Evolutionary conservation across 2,113 vertebrate genomes (phyloP).

Genomic region (Ictalurus furcatus): DNA sequence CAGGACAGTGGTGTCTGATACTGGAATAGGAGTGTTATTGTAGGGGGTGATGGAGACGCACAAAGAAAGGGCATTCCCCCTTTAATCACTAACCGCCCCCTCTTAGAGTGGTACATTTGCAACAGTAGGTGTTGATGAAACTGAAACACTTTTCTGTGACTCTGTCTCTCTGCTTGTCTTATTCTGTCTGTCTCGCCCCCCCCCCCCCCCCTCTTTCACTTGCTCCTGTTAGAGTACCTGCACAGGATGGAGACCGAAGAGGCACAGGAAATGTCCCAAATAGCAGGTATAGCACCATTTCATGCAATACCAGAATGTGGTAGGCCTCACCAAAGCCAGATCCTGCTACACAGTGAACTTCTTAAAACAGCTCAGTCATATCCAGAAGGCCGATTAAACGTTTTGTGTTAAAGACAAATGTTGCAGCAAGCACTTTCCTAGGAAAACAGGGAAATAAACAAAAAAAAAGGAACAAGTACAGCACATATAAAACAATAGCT

Average conservation of each 20-base stretch:
- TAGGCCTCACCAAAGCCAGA: constrained; percentile 18
- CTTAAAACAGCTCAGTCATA: neutral
- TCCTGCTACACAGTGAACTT: neutral
- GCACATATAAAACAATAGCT: constrained; percentile 22
- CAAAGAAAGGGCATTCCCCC: constrained; percentile 70
- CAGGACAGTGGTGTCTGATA: constrained; percentile 83
- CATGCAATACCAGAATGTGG: neutral
- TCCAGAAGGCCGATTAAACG: neutral
- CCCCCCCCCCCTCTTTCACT: constrained; percentile 50
- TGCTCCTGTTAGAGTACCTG: constrained; percentile 82
- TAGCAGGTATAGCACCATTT: constrained; percentile 84
- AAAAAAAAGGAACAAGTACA: constrained; percentile 46
- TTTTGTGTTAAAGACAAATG: neutral
- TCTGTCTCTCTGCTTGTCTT: constrained; percentile 39
- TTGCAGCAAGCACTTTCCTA: constrained; percentile 54
- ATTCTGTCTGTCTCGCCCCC: constrained; percentile 24
- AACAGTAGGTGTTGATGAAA: constrained; percentile 72
- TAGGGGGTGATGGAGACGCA: constrained; percentile 73
- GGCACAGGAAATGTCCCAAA: constrained; percentile 93
- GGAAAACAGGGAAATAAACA: constrained; percentile 30
- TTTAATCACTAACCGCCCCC: constrained; percentile 63
- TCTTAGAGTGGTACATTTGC: constrained; percentile 65
- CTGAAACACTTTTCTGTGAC: constrained; percentile 58
- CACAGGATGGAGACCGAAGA: constrained; percentile 97
- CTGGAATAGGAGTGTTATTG: constrained; percentile 80